Conservation (phyloP, 2,888 invertebrate species). For the Dryadula phaetusa region DNA sequence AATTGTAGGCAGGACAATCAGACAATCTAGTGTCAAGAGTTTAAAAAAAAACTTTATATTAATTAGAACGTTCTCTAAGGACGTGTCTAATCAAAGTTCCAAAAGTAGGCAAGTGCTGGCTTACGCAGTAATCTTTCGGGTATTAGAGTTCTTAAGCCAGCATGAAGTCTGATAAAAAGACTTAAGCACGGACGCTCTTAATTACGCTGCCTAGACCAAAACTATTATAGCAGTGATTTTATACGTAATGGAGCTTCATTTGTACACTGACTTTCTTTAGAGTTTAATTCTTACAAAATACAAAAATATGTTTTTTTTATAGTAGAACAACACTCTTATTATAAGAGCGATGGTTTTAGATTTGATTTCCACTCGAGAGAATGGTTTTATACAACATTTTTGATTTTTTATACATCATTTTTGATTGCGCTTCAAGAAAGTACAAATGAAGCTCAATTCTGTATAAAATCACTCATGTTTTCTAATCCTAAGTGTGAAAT, state of each 20-base stretch:
- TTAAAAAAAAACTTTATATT: background rate
- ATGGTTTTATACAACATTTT: no score
- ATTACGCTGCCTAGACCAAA: constrained; percentile 23
- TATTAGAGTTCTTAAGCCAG: constrained; percentile 34
- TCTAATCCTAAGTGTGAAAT: no score
- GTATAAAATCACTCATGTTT: no score
- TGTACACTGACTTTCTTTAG: background rate
- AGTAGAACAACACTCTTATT: no score
- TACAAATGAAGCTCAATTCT: no score
- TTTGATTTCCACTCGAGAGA: no score
- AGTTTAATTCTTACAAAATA: background rate
- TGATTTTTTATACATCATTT: no score
- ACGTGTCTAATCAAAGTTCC: constrained; percentile 11
- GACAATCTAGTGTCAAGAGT: no score
- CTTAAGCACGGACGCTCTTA: constrained; percentile 30
- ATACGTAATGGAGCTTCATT: constrained; percentile 4
- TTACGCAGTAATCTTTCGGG: constrained; percentile 25
- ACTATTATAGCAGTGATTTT: constrained; percentile 8
- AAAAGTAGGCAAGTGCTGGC: constrained; percentile 18
- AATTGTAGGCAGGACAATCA: no score
- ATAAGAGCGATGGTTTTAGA: no score
- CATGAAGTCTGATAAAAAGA: constrained; percentile 33
- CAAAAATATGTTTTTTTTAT: background rate
- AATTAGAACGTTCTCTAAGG: background rate
- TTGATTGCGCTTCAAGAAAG: no score